Evolutionary conservation across 2,888 invertebrate species (phyloP), one percentile per base, ranked within the genome.

Genomic region (Drosophila mayaguana): DNA sequence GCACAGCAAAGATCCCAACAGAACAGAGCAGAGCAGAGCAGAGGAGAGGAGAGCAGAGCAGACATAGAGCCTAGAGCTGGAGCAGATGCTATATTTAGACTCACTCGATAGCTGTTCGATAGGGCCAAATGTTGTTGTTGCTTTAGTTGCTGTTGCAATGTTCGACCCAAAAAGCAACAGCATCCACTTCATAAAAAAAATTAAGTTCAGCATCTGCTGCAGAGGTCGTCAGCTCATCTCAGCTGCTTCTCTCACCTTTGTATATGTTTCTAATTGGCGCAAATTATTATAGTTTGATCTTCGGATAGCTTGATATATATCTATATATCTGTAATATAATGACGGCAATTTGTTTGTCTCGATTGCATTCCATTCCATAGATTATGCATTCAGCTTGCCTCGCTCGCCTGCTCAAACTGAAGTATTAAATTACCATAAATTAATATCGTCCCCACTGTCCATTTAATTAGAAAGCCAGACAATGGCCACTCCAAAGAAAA

Each of bases 371-470:
- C 63, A 54, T 65, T 65, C 77, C 63, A 54, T 45, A 68, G 82
- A 71, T 75, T 68, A 28, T 48, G 46, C 46, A 46, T 25, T 25
- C 46, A n/a, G 55, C 43, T 55, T 32, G 53, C 56, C 61, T 59
- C 12, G 20, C 4, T 36, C 36, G 64, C 48, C 53, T 40, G 14
- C n/a, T 50, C 50, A 51, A 72, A 63, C 6, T 70, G 61, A 75
- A 68, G 81, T 75, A 85, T 84, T 79, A 78, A 86, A 87, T 85
- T 85, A 85, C 81, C 81, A 84, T 84, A 81, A 87, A 86, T 84
- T 83, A 80, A 81, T 76, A 81, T 76, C 70, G 71, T 76, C 64
- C 50, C 64, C 50, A 25, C 72, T 54, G 80, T 53, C 80, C 80
- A 76, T 72, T 86, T 83, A 85, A 85, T 81, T 85, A 75, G 75